These are phyloP conservation scores for Hiodon alosoides DNA, from an alignment of 2,113 vertebrate genomes.

Conservation along the genomic window DNA sequence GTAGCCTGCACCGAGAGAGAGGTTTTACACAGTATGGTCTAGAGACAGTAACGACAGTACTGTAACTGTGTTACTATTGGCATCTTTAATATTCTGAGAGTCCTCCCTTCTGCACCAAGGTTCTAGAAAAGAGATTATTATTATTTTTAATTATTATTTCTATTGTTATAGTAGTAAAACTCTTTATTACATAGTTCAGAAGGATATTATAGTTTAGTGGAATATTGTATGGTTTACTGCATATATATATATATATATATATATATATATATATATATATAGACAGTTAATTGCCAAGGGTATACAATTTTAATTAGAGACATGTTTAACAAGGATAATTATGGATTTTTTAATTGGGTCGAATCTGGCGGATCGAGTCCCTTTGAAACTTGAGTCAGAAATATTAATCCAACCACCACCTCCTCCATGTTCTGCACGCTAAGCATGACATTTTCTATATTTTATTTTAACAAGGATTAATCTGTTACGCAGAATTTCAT, in stretches of 20 bases:
- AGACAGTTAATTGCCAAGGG: slow-evolving; percentile 20
- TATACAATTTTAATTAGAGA: slow-evolving; percentile 13
- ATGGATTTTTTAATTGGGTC: slow-evolving; percentile 28
- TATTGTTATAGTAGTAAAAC: too few species aligned
- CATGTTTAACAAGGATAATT: slow-evolving; percentile 18
- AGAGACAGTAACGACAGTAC: not conserved
- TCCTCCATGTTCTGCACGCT: not conserved
- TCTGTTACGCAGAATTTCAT: not conserved
- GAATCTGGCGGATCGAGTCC: not conserved
- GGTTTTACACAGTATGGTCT: not conserved
- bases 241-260: not conserved
- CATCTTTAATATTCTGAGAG: not conserved
- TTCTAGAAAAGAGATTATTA: not conserved
- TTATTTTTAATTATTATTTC: too few species aligned
- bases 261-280: not conserved
- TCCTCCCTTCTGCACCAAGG: not conserved
- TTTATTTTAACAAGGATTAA: not conserved
- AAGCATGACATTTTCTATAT: not conserved
- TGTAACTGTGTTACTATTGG: not conserved
- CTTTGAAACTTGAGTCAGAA: slow-evolving; percentile 11
- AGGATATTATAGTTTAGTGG: too few species aligned
- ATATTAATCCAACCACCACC: not conserved
- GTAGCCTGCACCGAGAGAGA: not conserved
- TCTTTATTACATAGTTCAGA: too few species aligned
- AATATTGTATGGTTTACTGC: not conserved